Evolutionary conservation across 2,113 vertebrate species (phyloP), one percentile per base, ranked within the genome.

Genomic region (Anolis carolinensis): DNA sequence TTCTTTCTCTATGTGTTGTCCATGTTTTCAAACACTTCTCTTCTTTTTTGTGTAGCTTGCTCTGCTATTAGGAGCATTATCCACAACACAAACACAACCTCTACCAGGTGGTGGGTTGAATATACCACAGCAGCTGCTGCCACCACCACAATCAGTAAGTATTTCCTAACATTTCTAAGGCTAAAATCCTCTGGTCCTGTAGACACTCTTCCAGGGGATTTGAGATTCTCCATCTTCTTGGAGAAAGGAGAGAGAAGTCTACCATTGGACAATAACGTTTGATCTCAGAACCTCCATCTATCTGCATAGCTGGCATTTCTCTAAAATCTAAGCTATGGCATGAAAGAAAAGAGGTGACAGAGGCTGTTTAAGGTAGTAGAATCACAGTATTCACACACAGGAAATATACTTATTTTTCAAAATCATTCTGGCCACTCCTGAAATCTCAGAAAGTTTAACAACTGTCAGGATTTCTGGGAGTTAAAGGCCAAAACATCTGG

Each of bases 121-220:
- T n/a, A 92, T 44, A 44, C 39, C 39, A 44, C 39, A 44, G 39
- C 84, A 92, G 20, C 77, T 91, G 44, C 82, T 82, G 8, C n/a
- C 89, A n/a, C 85, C 90, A 71, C 36, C 59, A 39, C 44, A n/a
- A n/a, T n/a, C 59, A 39, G 85, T 75, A 75, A 86, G 85, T 81
- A 67, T 55, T 63, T 86, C 71, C 30, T 50, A 80, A 34, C 55
- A 62, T 14, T 1, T 48, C 7, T 65, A 76, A 32, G 65, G 65
- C 32, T 59, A 7, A 25, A 65, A n/a, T 68, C 65, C 65, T 25
- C 4, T 23, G 25, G 63, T 27, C 63, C 63, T 8, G 20, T 23
- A 68, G 65, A 25, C 30, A 30, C 10, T 8, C 7, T 68, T 9
- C 30, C 7, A 25, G 25, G 65, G 65, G 62, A 5, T 23, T 23